Conservation (phyloP, 2,797 vertebrate species). For the Cyclura pinguis region DNA sequence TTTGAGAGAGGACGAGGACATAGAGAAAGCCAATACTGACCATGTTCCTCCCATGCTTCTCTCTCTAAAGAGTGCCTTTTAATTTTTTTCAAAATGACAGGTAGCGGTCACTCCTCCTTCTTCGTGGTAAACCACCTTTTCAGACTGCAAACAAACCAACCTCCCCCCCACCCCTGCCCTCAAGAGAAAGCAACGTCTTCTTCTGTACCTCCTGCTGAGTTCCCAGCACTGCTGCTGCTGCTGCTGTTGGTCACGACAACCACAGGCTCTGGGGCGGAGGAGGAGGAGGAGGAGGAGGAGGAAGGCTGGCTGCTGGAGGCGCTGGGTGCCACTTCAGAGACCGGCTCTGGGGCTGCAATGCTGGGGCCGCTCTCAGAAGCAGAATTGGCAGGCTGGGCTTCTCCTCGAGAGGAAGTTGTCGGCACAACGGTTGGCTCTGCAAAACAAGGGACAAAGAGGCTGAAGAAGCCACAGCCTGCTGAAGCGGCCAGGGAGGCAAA, state of each 20-base stretch:
- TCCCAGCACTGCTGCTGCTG: conserved; percentile 70
- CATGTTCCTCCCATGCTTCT: neutral
- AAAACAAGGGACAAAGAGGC: neutral
- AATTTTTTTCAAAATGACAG: neutral
- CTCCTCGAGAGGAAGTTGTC: conserved; percentile 89
- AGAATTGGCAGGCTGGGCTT: conserved; percentile 88
- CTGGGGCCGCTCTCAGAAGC: conserved; percentile 85
- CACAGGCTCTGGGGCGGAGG: conserved; percentile 81
- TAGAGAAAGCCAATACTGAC: neutral
- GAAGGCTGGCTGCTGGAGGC: conserved; percentile 85
- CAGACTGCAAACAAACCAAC: neutral
- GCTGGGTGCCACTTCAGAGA: conserved; percentile 86
- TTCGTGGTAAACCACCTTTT: neutral
- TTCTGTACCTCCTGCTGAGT: conserved; percentile 86
- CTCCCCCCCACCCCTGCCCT: no score
- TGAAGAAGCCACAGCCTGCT: no score
- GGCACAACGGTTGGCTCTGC: conserved; percentile 94
- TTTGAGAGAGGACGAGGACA: no score
- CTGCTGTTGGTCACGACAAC: conserved; percentile 81
- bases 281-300: no score
- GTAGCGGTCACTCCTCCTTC: neutral
- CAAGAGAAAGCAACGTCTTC: neutral
- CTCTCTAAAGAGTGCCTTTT: no score
- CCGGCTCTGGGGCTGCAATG: conserved; percentile 93
- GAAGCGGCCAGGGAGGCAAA: neutral